A percentile compares a stretch with the other conserved stretches of the same genome.
Evolutionary conservation across 2,888 invertebrate species (phyloP).

Genomic region (Hipparchia semele): DNA sequence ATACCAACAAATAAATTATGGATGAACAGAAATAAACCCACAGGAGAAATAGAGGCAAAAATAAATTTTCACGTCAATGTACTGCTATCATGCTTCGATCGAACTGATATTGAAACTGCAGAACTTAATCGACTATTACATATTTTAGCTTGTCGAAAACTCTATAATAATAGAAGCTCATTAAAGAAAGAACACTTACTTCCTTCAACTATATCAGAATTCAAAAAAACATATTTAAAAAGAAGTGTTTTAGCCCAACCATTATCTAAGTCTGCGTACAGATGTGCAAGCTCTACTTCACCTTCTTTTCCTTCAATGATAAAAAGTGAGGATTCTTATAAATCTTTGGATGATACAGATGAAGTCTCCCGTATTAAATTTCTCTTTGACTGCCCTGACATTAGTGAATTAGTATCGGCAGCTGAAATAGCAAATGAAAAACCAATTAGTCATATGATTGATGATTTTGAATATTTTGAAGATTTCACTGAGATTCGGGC

Average conservation of each 20-base stretch:
- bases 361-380: conserved; percentile 55
- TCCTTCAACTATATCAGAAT: conserved; percentile 58
- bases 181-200: conserved; percentile 58
- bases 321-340: conserved; percentile 51
- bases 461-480: conserved; percentile 73
- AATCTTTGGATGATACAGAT: conserved; percentile 45
- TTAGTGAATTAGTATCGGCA: conserved; percentile 71
- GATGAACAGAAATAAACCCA: conserved; percentile 50
- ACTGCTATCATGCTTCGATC: conserved; percentile 68
- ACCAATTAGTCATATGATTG: conserved; percentile 63
- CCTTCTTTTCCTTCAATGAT: conserved; percentile 58
- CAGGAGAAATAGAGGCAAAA: conserved; percentile 63
- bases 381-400: conserved; percentile 72
- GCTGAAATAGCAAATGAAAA: conserved; percentile 65
- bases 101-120: conserved; percentile 65
- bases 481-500: conserved; percentile 61
- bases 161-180: conserved; percentile 72
- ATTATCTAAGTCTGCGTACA: conserved; percentile 51
- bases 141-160: conserved; percentile 68
- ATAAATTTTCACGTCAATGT: conserved; percentile 70
- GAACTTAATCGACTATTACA: conserved; percentile 67
- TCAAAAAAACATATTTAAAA: conserved; percentile 70
- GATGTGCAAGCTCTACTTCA: conserved; percentile 45
- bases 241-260: conserved; percentile 70
- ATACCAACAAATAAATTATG: conserved; percentile 70